A percentile compares a stretch with the other conserved stretches of the same genome.
Evolutionary conservation across 2,888 invertebrate species (phyloP).

Genomic region (Tinea trinotella): DNA sequence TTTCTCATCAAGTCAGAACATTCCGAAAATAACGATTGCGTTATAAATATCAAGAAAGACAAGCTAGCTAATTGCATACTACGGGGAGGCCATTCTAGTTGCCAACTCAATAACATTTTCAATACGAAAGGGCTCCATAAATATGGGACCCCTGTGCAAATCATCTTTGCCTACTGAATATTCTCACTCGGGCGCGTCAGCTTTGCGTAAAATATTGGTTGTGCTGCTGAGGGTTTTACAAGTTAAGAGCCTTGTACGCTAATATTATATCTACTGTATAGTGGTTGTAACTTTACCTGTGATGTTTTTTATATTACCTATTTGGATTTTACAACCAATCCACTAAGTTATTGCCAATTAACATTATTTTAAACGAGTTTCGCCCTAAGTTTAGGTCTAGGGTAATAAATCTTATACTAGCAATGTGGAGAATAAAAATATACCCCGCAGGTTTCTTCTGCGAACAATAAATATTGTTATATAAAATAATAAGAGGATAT

Average conservation of each 20-base stretch:
- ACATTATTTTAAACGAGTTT: not conserved
- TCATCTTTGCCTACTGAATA: slow-evolving; percentile 24
- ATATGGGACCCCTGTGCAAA: slow-evolving; percentile 23
- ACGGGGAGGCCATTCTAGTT: slow-evolving; percentile 16
- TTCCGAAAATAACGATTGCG: slow-evolving; percentile 27
- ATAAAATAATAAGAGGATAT: too few relatives aligned
- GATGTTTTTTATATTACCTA: not conserved
- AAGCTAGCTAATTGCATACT: slow-evolving; percentile 42
- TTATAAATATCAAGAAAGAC: slow-evolving; percentile 46
- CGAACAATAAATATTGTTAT: too few relatives aligned
- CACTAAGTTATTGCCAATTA: not conserved
- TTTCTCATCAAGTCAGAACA: not conserved
- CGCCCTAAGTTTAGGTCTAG: too few relatives aligned
- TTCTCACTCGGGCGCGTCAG: slow-evolving; percentile 24
- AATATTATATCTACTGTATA: slow-evolving; percentile 1
- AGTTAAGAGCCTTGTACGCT: not conserved
- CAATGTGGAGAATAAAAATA: too few relatives aligned
- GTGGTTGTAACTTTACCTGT: slow-evolving; percentile 9
- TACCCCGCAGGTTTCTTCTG: too few relatives aligned
- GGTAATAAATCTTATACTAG: too few relatives aligned
- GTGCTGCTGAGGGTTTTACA: slow-evolving; percentile 7
- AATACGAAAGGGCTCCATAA: slow-evolving; percentile 15
- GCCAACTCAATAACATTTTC: slow-evolving; percentile 15
- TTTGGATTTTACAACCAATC: not conserved
- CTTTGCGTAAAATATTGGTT: slow-evolving; percentile 9